A percentile compares a stretch with the other conserved stretches of the same genome.
phyloP scores from a whole-genome alignment of 2,797 vertebrate species.

The Microchirus variegatus region DNA sequence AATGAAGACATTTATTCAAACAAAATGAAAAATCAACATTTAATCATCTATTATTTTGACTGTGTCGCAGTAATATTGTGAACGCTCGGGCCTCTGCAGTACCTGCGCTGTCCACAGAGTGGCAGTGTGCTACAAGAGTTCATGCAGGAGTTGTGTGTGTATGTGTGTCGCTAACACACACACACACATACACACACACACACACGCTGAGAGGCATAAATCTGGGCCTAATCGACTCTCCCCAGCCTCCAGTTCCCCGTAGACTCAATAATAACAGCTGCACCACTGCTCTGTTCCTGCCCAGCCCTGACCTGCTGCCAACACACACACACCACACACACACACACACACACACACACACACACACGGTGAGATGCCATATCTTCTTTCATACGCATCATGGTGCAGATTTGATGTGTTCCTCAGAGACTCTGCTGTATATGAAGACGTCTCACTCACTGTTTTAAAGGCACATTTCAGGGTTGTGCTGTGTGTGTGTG shows the following conservation, averaged over 20 bases:
- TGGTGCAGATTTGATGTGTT: conserved; percentile 38
- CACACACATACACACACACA: conserved; percentile 44
- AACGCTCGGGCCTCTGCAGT: conserved; percentile 51
- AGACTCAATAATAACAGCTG: conserved; percentile 76
- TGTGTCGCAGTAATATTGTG: not conserved
- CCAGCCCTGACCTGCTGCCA: conserved; percentile 69
- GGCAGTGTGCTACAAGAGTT: conserved; percentile 62
- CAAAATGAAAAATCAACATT: no score
- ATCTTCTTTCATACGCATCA: conserved; percentile 53
- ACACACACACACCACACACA: conserved; percentile 32
- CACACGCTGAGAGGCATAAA: conserved; percentile 70
- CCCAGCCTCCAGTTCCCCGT: conserved; percentile 71
- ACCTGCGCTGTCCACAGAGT: conserved; percentile 49
- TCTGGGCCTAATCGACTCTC: conserved; percentile 80
- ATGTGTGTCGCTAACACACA: conserved; percentile 4
- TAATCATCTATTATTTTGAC: not conserved
- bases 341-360: conserved; percentile 28
- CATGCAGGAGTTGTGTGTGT: not conserved
- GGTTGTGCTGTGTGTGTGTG: no score
- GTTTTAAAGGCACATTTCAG: conserved; percentile 2
- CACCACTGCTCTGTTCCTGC: conserved; percentile 74
- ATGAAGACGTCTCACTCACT: conserved; percentile 38
- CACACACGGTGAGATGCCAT: conserved; percentile 45
- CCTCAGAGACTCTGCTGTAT: conserved; percentile 27
- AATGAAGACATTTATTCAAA: no score